Base-by-base conservation (phyloP, 2,888 invertebrate genomes). In the Antitype chi region DNA sequence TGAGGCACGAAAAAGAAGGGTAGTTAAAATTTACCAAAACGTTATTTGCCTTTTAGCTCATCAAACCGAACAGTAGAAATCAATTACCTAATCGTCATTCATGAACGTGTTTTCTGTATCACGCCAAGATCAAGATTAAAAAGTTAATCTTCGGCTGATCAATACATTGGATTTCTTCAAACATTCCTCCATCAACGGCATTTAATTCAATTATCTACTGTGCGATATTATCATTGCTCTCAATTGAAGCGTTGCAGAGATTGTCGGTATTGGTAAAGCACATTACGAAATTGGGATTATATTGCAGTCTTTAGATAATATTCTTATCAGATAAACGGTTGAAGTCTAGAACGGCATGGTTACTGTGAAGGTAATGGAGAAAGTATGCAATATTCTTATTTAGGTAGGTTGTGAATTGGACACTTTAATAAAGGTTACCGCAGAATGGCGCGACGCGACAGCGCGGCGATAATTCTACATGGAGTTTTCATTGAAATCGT, bases 201-300 rank as follows among this genome's bases (percentile, higher is more conserved):
- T 47, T 70, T 38, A 38, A 7, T 70, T 47, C 43, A 76, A 59
- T 78, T 47, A 68, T 67, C 13, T 23, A 49, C 32, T 15, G 7
- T 11, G 11, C 15, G 79, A 79, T 70, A 49, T 70, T 38, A 70
- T 70, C 71, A 38, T 53, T 77, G 79, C 53, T 77, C 71, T 79
- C 79, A 79, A 77, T 62, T 77, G 70, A 79, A 53, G 60, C 32
- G 38, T 32, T 17, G 7, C 53, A 25, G 53, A 76, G 64, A 66
- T 25, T 47, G 78, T 52, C 20, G 52, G 6, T 53, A 53, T 53
- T 53, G 47, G 25, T 70, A n/a, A 47, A 60, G 23, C 0, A 20
- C 0, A 20, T 79, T 70, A 70, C 70, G 32, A 49, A 60, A 77
- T 79, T 53, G 13, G 23, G 17, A 47, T 77, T 70, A 17, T 25